phyloP scores from a whole-genome alignment of 2,797 vertebrate species.

The Lithobates pipiens region DNA sequence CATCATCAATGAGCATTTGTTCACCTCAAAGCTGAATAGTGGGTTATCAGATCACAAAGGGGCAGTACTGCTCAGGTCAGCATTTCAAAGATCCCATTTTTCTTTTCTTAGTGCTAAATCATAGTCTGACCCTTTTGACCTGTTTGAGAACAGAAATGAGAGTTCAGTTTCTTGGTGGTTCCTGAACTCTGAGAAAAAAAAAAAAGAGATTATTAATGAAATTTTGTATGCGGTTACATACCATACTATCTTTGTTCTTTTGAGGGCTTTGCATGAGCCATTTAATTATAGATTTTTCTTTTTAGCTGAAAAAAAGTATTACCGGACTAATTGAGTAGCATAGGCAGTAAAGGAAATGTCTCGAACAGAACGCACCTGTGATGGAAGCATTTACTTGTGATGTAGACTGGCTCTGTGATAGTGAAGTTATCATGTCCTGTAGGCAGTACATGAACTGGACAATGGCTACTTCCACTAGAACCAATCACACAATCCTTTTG shows the following conservation, averaged over 20 bases:
- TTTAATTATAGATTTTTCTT: not conserved
- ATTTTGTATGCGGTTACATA: not conserved
- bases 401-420: not conserved
- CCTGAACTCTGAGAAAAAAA: not conserved
- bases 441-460: no score
- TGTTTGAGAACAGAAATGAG: not conserved
- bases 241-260: not conserved
- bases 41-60: not conserved
- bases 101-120: conserved; percentile 1
- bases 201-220: not conserved
- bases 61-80: not conserved
- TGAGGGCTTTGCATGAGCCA: not conserved
- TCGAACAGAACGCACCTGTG: not conserved
- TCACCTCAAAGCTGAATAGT: not conserved
- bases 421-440: no score
- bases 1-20: conserved; percentile 17
- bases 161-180: not conserved
- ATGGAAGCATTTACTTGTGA: not conserved
- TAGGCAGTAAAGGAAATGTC: not conserved
- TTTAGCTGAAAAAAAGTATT: not conserved
- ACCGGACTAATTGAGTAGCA: not conserved
- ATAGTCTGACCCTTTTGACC: not conserved
- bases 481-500: no score
- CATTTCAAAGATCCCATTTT: conserved; percentile 1
- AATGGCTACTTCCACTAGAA: no score